Conservation (phyloP, 1,140 invertebrate genomes). For the Bombus balteatus region DNA sequence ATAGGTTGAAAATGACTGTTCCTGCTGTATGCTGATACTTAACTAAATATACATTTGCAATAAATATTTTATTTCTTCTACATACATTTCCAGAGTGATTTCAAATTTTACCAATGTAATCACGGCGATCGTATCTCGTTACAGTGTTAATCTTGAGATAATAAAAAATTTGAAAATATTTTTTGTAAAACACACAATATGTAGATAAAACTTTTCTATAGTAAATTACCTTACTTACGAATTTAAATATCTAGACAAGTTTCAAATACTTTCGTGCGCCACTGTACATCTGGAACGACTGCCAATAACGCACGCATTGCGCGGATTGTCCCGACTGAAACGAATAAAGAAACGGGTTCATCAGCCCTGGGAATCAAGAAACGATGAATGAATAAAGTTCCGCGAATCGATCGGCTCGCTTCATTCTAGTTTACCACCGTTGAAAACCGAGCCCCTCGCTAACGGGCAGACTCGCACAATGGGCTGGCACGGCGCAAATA, state of each 20-base stretch:
- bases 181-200: no score
- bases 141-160: background rate
- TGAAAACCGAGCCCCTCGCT: slow-evolving; percentile 1
- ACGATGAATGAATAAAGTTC: slow-evolving; percentile 10
- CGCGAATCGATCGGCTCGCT: background rate
- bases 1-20: no score
- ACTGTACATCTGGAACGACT: background rate
- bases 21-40: no score
- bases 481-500: slow-evolving; percentile 35
- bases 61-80: no score
- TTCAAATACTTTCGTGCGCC: background rate
- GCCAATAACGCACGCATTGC: background rate
- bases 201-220: no score
- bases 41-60: no score
- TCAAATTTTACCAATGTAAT: no score
- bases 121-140: background rate
- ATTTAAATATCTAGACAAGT: background rate
- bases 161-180: no score
- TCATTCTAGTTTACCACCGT: background rate
- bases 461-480: slow-evolving; percentile 25
- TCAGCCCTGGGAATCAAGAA: background rate
- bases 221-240: no score
- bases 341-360: slow-evolving; percentile 16
- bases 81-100: no score
- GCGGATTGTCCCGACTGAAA: background rate